Conservation (phyloP, 2,888 invertebrate species). For the Myopa testacea region DNA sequence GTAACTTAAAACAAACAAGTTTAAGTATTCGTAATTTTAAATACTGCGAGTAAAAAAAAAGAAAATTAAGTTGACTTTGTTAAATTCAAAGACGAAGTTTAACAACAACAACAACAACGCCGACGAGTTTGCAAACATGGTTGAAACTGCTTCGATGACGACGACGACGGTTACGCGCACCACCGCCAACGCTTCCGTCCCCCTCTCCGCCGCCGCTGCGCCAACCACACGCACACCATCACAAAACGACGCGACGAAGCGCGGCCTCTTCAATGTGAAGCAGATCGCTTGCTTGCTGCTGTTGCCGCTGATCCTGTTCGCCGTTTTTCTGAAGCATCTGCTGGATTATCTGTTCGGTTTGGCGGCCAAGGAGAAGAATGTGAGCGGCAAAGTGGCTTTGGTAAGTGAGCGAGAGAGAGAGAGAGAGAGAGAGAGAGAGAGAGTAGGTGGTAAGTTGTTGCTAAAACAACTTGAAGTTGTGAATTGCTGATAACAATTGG, state of each 20-base stretch:
- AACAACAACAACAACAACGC: conserved; percentile 7
- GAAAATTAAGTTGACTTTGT: conserved; percentile 24
- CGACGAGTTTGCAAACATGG: conserved; percentile 51
- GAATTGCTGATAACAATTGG: background rate
- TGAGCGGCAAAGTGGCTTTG: conserved; percentile 66
- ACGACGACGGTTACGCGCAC: conserved; percentile 51
- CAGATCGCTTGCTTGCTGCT: conserved; percentile 58
- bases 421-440: background rate
- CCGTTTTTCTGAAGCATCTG: conserved; percentile 62
- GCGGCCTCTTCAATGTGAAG: conserved; percentile 63
- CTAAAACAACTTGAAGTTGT: no score
- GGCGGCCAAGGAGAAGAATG: conserved; percentile 63
- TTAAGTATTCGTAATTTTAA: background rate
- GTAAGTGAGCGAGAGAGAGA: conserved; percentile 53
- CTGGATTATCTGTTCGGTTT: conserved; percentile 63
- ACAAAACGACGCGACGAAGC: conserved; percentile 60
- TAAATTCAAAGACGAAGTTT: conserved; percentile 28
- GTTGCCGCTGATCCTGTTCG: conserved; percentile 61
- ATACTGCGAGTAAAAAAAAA: conserved; percentile 37
- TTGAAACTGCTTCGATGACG: conserved; percentile 59
- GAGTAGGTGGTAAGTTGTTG: background rate
- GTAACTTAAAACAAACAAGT: background rate
- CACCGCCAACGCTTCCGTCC: background rate
- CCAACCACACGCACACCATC: background rate
- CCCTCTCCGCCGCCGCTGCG: conserved; percentile 25